Evolutionary conservation across 2,888 invertebrate species (phyloP), one percentile per base, ranked within the genome.

Genomic region (Xanthia icteritia): DNA sequence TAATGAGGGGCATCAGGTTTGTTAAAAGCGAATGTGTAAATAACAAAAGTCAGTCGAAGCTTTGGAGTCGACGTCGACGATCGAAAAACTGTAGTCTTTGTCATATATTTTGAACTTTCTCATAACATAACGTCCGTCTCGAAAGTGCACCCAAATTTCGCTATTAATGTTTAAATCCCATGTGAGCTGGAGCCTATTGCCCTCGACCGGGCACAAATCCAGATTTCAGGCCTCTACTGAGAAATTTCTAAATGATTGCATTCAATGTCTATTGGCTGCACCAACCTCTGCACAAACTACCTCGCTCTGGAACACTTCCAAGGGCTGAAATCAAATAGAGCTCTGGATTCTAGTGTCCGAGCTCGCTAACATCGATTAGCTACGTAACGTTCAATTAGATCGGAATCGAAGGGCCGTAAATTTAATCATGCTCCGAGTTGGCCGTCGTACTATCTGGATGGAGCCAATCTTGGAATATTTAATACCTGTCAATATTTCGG

Each of bases 351-450:
- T 23, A 42, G 63, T 45, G 61, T 65, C 58, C 58, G 54, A 71
- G 63, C 70, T 61, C 68, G 81, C 85, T 77, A 81, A 56, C 54
- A 64, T 66, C 65, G 51, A 81, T 84, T 83, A 73, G 77, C 65
- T 36, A 17, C 65, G 31, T 72, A 63, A 39, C 69, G 60, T 70
- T 67, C 65, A 69, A 77, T 81, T 77, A 84, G 73, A 77, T 81
- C 27, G 13, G 42, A 66, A 69, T 72, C 69, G 66, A 70, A 71
- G 31, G 31, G 39, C 54, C n/a, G 39, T 80, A 61, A 69, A 68
- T n/a, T n/a, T n/a, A n/a, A n/a, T 81, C 67, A 68, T 67, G 17
- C 2, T 27, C 39, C 15, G 36, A 67, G 36, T 75, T 36, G 60
- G 58, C 63, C 56, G 27, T 5, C 23, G 56, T 61, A 51, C 48